Evolutionary conservation across 2,888 invertebrate species (phyloP).

Genomic region (Actias luna): DNA sequence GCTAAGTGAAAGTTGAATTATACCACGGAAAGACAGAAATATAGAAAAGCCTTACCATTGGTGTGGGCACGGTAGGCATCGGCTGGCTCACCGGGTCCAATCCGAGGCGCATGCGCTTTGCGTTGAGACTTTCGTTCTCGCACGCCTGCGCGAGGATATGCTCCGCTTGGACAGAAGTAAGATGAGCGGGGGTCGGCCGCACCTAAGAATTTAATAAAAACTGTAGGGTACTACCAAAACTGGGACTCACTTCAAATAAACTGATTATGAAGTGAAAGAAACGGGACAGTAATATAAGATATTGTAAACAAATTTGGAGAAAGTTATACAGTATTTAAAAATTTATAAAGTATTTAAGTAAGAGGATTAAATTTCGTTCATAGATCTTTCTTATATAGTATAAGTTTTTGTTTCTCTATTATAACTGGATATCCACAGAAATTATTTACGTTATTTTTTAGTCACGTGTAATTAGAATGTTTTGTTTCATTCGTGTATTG

Average conservation of each 20-base stretch:
- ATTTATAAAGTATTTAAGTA: no score
- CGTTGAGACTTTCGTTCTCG: conserved; percentile 98
- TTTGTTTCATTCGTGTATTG: no score
- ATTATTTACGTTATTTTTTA: no score
- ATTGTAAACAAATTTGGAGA: not conserved
- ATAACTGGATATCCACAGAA: no score
- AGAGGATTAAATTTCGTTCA: no score
- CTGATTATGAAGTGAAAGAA: not conserved
- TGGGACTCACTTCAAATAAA: not conserved
- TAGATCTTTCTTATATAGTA: no score
- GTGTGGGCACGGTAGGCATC: conserved; percentile 88
- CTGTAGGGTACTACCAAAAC: not conserved
- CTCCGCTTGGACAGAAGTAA: conserved; percentile 98
- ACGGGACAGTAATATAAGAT: not conserved
- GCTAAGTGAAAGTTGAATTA: not conserved
- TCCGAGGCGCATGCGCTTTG: conserved; percentile 97
- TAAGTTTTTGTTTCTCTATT: no score
- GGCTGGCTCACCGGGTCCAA: conserved; percentile 97
- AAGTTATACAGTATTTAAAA: not conserved
- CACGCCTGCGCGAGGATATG: conserved; percentile 97
- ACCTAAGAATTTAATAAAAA: conserved; percentile 79
- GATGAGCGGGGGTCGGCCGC: conserved; percentile 96
- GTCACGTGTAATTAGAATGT: no score
- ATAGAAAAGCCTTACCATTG: conserved; percentile 62
- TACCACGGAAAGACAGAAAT: not conserved